Conservation (phyloP, 2,888 invertebrate species). For the Pilophorus perplexus region DNA sequence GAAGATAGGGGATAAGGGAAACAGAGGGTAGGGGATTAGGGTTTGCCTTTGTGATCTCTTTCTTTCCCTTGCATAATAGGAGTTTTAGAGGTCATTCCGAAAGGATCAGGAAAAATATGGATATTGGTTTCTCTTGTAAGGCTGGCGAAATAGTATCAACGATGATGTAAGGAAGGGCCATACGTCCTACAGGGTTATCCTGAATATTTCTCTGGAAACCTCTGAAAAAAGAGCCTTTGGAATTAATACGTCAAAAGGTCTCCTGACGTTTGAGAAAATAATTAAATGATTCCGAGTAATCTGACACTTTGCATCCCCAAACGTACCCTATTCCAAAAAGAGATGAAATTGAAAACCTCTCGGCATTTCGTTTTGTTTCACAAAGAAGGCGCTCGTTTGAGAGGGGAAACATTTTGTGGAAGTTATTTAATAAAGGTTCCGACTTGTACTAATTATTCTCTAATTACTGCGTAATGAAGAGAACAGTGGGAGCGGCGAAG, state of each 20-base stretch:
- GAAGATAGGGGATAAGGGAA: not conserved
- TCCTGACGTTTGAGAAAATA: not conserved
- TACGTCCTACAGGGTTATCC: constrained; percentile 9
- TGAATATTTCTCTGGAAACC: not conserved
- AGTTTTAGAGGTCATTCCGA: constrained; percentile 39
- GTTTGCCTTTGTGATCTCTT: constrained; percentile 33
- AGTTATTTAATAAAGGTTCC: constrained; percentile 46
- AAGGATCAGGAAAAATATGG: constrained; percentile 41
- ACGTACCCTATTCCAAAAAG: not conserved
- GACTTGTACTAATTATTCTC: constrained; percentile 45
- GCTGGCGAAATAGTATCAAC: not conserved
- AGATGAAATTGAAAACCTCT: constrained; percentile 29
- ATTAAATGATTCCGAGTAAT: constrained; percentile 15
- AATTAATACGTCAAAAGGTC: not conserved
- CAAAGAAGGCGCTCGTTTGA: constrained; percentile 1
- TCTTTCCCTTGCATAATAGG: constrained; percentile 28
- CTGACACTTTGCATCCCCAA: constrained; percentile 3
- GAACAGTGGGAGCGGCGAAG: not conserved
- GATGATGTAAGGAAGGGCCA: constrained; percentile 14
- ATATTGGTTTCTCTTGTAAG: constrained; percentile 43
- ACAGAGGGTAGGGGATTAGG: constrained; percentile 24
- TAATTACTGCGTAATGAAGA: constrained; percentile 45
- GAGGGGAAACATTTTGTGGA: constrained; percentile 30
- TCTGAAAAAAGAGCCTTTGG: not conserved
- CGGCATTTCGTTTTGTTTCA: not conserved